Evolutionary conservation across 2,113 vertebrate genomes (phyloP), one percentile per base, ranked within the genome.

Genomic region (Peucedramus taeniatus): DNA sequence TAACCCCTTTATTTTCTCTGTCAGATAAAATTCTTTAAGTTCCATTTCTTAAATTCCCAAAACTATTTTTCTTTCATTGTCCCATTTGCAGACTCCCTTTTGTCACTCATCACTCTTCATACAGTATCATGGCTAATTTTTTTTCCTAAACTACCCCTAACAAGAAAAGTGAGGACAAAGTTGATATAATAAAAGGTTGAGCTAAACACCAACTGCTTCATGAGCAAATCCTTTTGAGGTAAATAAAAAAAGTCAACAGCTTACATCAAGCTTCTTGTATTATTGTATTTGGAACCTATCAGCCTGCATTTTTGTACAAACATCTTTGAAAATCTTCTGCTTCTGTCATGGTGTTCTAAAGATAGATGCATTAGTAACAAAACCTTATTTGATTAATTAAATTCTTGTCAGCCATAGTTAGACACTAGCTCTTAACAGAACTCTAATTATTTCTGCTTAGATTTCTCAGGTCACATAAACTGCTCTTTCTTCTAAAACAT

Each of bases 341-440:
- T 74, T 79, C 72, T 72, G 63, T 66, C 78, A 70, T 1, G 1
- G 47, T 63, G 27, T 83, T 94, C 91, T 95, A 90, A 94, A 95
- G 66, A 96, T 54, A 93, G 63, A 66, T 74, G 30, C 47, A 77
- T 80, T 85, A 72, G 50, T 59, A 85, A 96, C 74, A 94, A 77
- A 95, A 66, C 17, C 21, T 74, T 85, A 83, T 93, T 90, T 90
- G 82, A 95, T 96, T 94, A 83, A 97, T 94, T 90, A 83, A 77
- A 59, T 85, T 82, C 70, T 88, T 91, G 75, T 94, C 87, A 95
- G 30, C 68, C 31, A 35, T 91, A 95, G 95, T 93, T 96, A 93
- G 95, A 86, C 35, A 70, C 24, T 51, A 83, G 23, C 24, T 88
- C 71, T 86, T 93, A 87, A 80, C 35, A 91, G 65, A 90, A 66